Base-by-base conservation (phyloP, 1,140 invertebrate species). In the Caenorhabditis tropicalis region DNA sequence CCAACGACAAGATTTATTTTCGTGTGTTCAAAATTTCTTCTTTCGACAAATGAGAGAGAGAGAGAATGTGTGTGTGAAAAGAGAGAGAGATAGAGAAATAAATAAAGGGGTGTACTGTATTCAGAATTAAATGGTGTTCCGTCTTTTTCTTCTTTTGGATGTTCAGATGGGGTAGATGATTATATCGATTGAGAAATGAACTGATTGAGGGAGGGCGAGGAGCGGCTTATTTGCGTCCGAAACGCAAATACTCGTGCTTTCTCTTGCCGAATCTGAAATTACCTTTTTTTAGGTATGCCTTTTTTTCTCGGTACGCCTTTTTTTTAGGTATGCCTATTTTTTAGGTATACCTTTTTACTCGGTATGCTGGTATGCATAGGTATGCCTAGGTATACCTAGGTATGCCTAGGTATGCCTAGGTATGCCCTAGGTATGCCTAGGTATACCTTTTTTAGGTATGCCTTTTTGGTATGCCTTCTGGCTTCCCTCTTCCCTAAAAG, bases 241-340 rank as follows among this genome's bases (percentile, higher is more conserved):
- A 89, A 60, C 88, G 88, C 24, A 89, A 82, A 70, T 89, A 89
- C 56, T 89, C 88, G 86, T 89, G 88, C 88, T 89, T 88, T 81
- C 88, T 85, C 79, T 88, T 88, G 43, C 88, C 88, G 86, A 88
- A 88, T 85, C 87, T 82, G 79, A 56, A 81, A 74, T 49, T 74
- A 39, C 48, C 27, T n/a, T 16, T 33, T 39, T 39, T 15, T 12
- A 36, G 70, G 16, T 16, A 36, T 43, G n/a, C n/a, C n/a, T n/a
- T n/a, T n/a, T n/a, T n/a, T n/a, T n/a, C n/a, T n/a, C n/a, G n/a
- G n/a, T n/a, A n/a, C n/a, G n/a, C n/a, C 43, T 46, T 46, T 46
- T 46, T 46, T 46, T 46, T 46, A 16, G 43, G 43, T 9, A 46
- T 12, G 19, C 19, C 19, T 9, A 46, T 12, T 46, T 12, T 12